phyloP scores from a whole-genome alignment of 1,140 invertebrate species.

The Thaumatotibia leucotreta region DNA sequence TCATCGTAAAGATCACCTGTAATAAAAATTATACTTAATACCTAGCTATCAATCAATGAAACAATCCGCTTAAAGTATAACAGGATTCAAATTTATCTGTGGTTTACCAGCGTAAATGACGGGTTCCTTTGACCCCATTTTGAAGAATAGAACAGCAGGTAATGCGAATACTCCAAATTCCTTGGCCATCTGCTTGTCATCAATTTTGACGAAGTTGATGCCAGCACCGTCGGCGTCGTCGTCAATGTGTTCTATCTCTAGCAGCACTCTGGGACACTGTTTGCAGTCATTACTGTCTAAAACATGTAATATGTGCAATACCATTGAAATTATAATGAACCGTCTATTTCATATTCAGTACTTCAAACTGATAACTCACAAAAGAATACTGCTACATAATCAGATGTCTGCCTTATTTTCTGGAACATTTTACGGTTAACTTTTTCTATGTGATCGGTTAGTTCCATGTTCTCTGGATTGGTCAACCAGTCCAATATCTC shows the following conservation, averaged over 20 bases:
- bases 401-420: slow-evolving; percentile 91
- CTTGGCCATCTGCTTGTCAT: slow-evolving; percentile 91
- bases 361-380: slow-evolving; percentile 82
- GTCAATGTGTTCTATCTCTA: slow-evolving; percentile 95
- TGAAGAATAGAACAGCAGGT: slow-evolving; percentile 93
- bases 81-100: background rate
- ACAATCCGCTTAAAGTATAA: too few species aligned
- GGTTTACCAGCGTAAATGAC: slow-evolving; percentile 92
- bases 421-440: slow-evolving; percentile 96
- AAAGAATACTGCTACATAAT: slow-evolving; percentile 96
- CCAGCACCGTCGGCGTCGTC: slow-evolving; percentile 94
- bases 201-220: slow-evolving; percentile 95
- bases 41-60: too few species aligned
- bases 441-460: slow-evolving; percentile 94
- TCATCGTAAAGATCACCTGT: slow-evolving; percentile 93
- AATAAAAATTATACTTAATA: slow-evolving; percentile 23
- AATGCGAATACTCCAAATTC: slow-evolving; percentile 92
- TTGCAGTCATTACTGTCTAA: slow-evolving; percentile 96
- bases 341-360: background rate
- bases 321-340: slow-evolving; percentile 39
- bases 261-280: slow-evolving; percentile 91
- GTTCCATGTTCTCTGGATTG: slow-evolving; percentile 95
- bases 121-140: slow-evolving; percentile 91
- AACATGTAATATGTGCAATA: slow-evolving; percentile 76
- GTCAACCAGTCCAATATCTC: slow-evolving; percentile 96